Evolutionary conservation across 1,140 invertebrate species (phyloP), one percentile per base, ranked within the genome.

Genomic region (Metaphire vulgaris): DNA sequence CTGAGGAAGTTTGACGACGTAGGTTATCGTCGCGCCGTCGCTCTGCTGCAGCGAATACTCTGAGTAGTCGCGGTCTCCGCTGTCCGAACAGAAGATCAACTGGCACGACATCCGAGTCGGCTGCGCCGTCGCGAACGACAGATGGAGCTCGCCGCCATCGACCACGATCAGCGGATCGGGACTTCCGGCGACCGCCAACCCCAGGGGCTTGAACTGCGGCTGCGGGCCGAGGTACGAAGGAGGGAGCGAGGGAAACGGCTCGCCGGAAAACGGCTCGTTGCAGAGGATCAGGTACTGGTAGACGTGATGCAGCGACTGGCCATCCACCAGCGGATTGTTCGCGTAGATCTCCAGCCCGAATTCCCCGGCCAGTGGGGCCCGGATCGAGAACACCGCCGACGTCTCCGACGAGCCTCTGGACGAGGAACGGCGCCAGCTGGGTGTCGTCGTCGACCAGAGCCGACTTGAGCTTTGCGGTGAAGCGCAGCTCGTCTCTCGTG

Each of bases 341-440:
- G 82, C 84, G 76, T 86, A 87, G 70, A 87, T 83, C 80, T 87
- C 86, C 21, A 86, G 81, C 32, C 85, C 85, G 77, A 83, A 87
- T 74, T 87, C 86, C 16, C 86, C 86, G n/a, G 80, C 68, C 2
- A 78, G 76, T 14, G 85, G 85, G 26, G 84, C 80, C 1, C 81
- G 83, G 72, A 86, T 78, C 56, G 81, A 83, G 79, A 87, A 85
- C 69, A 85, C 82, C 16, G 83, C 85, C 14, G 83, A n/a, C 82
- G 67, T 84, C 83, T 33, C 82, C 83, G 26, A 86, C 84, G 34
- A 80, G 80, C 56, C 84, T 80, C 71, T 85, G 81, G 74, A 86
- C 81, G 14, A 85, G 80, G 74, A 82, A 85, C n/a, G 82, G 81
- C 64, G 84, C 82, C n/a, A 86, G 21, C 41, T 56, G 79, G 31